These are phyloP conservation scores for Dendrolimus pini DNA, from an alignment of 2,888 invertebrate species.

Conservation along the genomic window DNA sequence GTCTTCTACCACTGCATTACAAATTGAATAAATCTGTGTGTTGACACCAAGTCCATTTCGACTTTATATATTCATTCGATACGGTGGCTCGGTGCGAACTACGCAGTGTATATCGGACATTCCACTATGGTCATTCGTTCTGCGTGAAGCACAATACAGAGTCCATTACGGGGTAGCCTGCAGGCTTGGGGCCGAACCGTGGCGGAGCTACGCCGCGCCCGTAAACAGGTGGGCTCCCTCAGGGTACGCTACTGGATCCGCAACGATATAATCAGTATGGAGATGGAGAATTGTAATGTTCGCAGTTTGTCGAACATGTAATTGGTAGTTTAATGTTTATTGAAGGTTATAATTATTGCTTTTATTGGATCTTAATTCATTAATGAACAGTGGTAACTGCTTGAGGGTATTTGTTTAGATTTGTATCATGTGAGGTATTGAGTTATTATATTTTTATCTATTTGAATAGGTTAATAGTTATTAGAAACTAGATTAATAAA, in stretches of 20 bases:
- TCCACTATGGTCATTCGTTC: background rate
- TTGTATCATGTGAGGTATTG: background rate
- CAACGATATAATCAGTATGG: constrained; percentile 35
- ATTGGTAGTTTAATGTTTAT: constrained; percentile 27
- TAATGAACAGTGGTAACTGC: background rate
- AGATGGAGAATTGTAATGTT: constrained; percentile 26
- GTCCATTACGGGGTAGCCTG: constrained; percentile 43
- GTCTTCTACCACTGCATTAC: constrained; percentile 19
- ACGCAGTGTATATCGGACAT: constrained; percentile 22
- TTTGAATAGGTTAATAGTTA: too few species aligned
- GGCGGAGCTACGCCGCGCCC: constrained; percentile 17
- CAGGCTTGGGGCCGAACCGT: constrained; percentile 23
- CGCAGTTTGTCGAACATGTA: constrained; percentile 26
- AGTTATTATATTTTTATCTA: too few species aligned
- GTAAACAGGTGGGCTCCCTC: constrained; percentile 32
- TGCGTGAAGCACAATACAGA: constrained; percentile 12
- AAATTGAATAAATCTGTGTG: background rate
- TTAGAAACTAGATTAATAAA: too few species aligned
- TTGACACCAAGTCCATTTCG: constrained; percentile 23
- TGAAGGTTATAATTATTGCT: constrained; percentile 8
- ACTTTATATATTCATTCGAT: constrained; percentile 6
- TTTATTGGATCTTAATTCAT: background rate
- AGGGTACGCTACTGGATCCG: constrained; percentile 50
- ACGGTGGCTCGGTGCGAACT: background rate
- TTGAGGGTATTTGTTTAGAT: background rate